Conservation (phyloP, 2,113 vertebrate genomes). For the Opisthocomus hoazin region DNA sequence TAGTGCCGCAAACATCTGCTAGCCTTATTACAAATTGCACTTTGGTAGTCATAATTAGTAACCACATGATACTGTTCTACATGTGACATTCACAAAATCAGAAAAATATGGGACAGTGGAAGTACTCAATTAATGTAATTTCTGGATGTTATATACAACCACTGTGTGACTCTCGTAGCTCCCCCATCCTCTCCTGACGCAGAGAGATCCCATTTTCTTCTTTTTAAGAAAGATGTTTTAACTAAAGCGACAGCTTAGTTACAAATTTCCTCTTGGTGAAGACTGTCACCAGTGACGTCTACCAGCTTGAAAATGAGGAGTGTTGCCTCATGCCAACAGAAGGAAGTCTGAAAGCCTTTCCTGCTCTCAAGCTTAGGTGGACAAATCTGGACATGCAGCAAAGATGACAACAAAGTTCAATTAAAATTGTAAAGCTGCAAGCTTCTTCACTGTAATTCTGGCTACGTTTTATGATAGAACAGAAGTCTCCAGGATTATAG, state of each 20-base stretch:
- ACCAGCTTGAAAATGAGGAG: conserved; percentile 42
- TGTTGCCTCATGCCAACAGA: conserved; percentile 35
- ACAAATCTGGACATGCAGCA: background rate
- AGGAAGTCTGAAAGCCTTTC: conserved; percentile 26
- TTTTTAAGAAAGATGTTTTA: background rate
- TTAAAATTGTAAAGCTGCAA: background rate
- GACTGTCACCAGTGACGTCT: conserved; percentile 26
- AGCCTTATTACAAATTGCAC: conserved; percentile 21
- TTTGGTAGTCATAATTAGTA: conserved; percentile 45
- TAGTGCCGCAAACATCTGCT: conserved; percentile 21
- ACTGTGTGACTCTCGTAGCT: background rate
- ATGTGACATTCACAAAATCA: conserved; percentile 5
- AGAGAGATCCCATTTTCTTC: background rate
- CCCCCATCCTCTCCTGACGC: background rate
- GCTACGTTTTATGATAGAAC: background rate
- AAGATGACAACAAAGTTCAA: background rate
- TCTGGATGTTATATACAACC: background rate
- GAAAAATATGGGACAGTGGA: conserved; percentile 18
- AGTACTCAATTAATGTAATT: background rate
- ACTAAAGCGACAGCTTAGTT: conserved; percentile 2
- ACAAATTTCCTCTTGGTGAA: conserved; percentile 20
- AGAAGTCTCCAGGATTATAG: background rate
- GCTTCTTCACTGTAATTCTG: background rate
- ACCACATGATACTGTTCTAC: conserved; percentile 21
- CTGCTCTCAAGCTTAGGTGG: background rate